Percentiles rank a stretch among this genome's conserved stretches.
phyloP scores from a whole-genome alignment of 2,113 vertebrate genomes.

The Vanacampus margaritifer region DNA sequence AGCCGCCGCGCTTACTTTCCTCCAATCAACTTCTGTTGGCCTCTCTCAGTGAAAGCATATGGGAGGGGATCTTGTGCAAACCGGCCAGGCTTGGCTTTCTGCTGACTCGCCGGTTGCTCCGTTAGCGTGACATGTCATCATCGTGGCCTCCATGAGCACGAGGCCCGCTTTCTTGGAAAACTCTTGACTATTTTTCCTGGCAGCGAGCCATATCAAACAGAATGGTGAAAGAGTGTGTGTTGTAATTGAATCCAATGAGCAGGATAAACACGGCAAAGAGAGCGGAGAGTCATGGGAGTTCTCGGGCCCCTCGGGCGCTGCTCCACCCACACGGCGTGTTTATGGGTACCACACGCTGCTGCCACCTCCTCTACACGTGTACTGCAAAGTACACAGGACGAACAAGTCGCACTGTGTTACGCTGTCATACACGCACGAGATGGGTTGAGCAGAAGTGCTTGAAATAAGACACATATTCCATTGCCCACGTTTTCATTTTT shows the following conservation, averaged over 20 bases:
- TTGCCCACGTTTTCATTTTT: not conserved
- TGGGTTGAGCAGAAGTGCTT: constrained; percentile 7
- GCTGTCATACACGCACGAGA: not conserved
- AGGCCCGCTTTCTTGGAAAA: constrained; percentile 56
- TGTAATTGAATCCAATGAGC: constrained; percentile 63
- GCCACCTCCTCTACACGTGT: constrained; percentile 17
- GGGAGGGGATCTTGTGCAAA: constrained; percentile 44
- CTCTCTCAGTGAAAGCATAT: constrained; percentile 27
- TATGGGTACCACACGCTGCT: constrained; percentile 16
- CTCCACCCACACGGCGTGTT: constrained; percentile 4
- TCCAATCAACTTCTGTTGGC: constrained; percentile 34
- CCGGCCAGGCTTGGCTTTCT: constrained; percentile 45
- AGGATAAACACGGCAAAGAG: constrained; percentile 55
- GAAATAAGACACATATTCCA: constrained; percentile 4
- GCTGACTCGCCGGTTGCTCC: constrained; percentile 50
- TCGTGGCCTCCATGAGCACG: constrained; percentile 51
- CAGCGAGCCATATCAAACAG: constrained; percentile 53
- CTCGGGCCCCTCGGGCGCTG: constrained; percentile 26
- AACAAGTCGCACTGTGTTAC: constrained; percentile 22
- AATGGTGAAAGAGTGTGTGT: constrained; percentile 57
- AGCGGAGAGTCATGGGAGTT: constrained; percentile 38
- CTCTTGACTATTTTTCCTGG: constrained; percentile 57
- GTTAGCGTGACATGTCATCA: constrained; percentile 67
- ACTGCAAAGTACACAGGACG: constrained; percentile 24
- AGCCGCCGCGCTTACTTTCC: constrained; percentile 13